Conservation (phyloP, 2,888 invertebrate species). For the Plagiodera versicolora region DNA sequence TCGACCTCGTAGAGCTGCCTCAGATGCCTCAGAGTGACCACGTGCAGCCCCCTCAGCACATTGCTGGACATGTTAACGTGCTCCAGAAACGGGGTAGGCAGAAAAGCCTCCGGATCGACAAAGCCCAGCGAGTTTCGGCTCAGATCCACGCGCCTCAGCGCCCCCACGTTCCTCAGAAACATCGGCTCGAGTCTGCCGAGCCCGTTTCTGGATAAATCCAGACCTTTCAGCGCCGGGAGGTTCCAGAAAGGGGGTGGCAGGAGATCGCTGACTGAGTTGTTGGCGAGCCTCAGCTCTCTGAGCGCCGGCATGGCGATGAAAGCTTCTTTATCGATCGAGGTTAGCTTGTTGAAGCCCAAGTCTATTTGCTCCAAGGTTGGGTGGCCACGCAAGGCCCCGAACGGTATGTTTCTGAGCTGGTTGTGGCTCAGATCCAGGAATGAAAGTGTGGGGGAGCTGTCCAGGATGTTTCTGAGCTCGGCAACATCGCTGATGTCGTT, state of each 20-base stretch:
- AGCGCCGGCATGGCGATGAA: slow-evolving; percentile 83
- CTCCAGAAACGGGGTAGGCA: slow-evolving; percentile 72
- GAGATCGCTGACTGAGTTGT: slow-evolving; percentile 78
- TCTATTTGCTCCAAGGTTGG: slow-evolving; percentile 78
- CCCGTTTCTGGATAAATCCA: slow-evolving; percentile 78
- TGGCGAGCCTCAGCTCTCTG: slow-evolving; percentile 77
- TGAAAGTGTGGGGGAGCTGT: slow-evolving; percentile 74
- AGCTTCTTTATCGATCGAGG: slow-evolving; percentile 75
- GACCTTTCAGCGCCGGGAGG: slow-evolving; percentile 78
- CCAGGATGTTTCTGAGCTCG: slow-evolving; percentile 73
- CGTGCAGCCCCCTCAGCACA: slow-evolving; percentile 69
- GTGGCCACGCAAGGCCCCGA: slow-evolving; percentile 78
- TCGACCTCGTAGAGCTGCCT: slow-evolving; percentile 78
- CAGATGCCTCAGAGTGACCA: slow-evolving; percentile 75
- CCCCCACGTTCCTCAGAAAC: slow-evolving; percentile 74
- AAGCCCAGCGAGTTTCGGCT: slow-evolving; percentile 72
- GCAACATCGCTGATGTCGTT: slow-evolving; percentile 77
- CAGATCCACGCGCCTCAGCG: slow-evolving; percentile 73
- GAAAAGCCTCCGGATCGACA: slow-evolving; percentile 74
- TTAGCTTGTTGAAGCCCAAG: slow-evolving; percentile 76
- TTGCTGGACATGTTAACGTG: slow-evolving; percentile 80
- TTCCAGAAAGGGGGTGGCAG: slow-evolving; percentile 81
- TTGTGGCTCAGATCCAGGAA: slow-evolving; percentile 81
- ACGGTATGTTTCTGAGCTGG: slow-evolving; percentile 73
- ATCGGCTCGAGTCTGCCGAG: slow-evolving; percentile 72